phyloP scores from a whole-genome alignment of 2,888 invertebrate genomes.

The Drosophila phalerata region DNA sequence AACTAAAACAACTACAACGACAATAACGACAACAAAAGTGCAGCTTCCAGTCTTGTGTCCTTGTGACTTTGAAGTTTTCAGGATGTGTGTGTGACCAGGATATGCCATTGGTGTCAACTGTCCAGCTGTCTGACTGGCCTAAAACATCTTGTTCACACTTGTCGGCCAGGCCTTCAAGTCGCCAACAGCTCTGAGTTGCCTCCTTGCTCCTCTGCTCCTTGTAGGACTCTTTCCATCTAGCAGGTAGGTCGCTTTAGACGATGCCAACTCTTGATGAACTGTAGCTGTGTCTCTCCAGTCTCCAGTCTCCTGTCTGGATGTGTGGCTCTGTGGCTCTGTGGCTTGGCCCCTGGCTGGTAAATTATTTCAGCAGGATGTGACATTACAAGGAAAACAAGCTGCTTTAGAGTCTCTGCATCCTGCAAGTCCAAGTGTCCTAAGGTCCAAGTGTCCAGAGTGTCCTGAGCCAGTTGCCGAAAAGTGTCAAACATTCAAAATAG shows the following conservation, averaged over 20 bases:
- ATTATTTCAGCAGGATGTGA: slow-evolving; percentile 82
- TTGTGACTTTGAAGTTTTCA: slow-evolving; percentile 72
- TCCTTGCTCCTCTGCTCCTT: not conserved
- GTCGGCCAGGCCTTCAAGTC: slow-evolving; percentile 63
- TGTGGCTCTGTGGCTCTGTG: slow-evolving; percentile 38
- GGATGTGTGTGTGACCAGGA: slow-evolving; percentile 61
- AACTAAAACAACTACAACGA: slow-evolving; percentile 53
- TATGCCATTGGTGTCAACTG: slow-evolving; percentile 78
- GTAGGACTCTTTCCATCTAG: not conserved
- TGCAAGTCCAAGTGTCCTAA: slow-evolving; percentile 6
- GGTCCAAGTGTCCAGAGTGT: slow-evolving; percentile 2
- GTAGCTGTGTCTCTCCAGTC: slow-evolving; percentile 7
- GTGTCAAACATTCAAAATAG: slow-evolving; percentile 85
- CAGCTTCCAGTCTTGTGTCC: slow-evolving; percentile 44
- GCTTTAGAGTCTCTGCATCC: slow-evolving; percentile 40
- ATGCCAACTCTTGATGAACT: slow-evolving; percentile 48
- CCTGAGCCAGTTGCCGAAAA: slow-evolving; percentile 71
- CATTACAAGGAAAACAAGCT: slow-evolving; percentile 79
- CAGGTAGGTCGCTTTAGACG: slow-evolving; percentile 42
- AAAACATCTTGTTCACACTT: slow-evolving; percentile 85
- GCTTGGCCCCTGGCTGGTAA: slow-evolving; percentile 57
- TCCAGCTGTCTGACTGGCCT: slow-evolving; percentile 69
- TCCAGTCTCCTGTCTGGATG: slow-evolving; percentile 6
- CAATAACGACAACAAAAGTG: slow-evolving; percentile 56
- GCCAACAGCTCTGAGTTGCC: slow-evolving; percentile 35